These are phyloP conservation scores for Centropus bengalensis DNA, from an alignment of 2,113 vertebrate species.

Conservation along the genomic window DNA sequence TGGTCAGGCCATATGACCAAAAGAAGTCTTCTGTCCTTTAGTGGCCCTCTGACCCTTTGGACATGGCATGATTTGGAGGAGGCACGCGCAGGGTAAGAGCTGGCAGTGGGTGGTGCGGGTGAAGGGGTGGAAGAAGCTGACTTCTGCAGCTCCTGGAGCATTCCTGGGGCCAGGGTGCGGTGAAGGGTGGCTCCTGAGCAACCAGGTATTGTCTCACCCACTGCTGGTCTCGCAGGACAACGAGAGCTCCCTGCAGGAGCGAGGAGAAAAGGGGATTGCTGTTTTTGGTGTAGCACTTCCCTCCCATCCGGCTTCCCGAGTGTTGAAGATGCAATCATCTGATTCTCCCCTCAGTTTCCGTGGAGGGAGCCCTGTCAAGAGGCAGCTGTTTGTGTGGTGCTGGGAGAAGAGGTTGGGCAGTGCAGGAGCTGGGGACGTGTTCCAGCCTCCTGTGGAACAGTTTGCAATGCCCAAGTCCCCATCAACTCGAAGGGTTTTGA, in stretches of 20 bases:
- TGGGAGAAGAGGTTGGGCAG: neutral
- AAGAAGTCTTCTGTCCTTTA: neutral
- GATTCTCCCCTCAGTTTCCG: neutral
- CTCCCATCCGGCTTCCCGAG: neutral
- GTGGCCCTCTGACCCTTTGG: neutral
- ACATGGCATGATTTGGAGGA: fast-evolving
- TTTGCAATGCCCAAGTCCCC: neutral
- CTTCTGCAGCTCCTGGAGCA: neutral
- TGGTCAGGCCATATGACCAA: neutral
- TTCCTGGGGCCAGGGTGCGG: too few species aligned
- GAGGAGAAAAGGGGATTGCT: neutral
- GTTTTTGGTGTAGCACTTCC: neutral
- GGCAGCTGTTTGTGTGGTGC: neutral
- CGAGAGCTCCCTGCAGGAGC: neutral
- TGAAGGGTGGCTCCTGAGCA: neutral
- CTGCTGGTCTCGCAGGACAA: neutral
- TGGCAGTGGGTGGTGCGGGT: neutral
- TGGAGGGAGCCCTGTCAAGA: neutral
- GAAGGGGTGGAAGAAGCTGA: fast-evolving
- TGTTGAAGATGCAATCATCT: neutral
- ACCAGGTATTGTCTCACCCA: fast-evolving
- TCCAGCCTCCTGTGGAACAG: neutral
- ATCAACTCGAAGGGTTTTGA: neutral
- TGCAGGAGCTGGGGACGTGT: neutral
- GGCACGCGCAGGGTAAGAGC: fast-evolving